Conservation (phyloP, 2,113 vertebrate genomes). For the Sceloporus tristichus region DNA sequence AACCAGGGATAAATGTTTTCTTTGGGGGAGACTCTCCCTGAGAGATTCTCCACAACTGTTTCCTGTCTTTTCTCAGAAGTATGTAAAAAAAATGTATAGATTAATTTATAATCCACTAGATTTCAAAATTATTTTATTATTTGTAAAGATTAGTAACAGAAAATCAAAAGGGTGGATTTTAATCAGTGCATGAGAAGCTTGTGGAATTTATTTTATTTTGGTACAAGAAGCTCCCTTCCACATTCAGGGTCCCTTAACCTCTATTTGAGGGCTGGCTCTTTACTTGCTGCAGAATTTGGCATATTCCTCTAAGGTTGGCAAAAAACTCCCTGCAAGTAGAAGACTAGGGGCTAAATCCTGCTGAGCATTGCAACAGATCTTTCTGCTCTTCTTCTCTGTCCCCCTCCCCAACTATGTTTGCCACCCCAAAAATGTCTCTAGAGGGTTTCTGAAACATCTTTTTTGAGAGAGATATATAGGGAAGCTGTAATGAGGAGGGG, state of each 20-base stretch:
- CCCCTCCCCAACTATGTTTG: too few relatives aligned
- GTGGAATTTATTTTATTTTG: background rate
- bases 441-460: too few relatives aligned
- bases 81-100: background rate
- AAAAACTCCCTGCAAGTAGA: too few relatives aligned
- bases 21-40: background rate
- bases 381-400: too few relatives aligned
- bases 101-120: background rate
- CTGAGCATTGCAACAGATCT: too few relatives aligned
- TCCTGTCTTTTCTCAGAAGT: background rate
- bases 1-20: background rate
- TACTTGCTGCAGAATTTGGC: background rate
- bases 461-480: too few relatives aligned
- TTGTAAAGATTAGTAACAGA: too few relatives aligned
- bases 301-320: too few relatives aligned
- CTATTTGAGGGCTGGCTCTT: background rate
- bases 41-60: background rate
- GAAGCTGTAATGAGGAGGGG: too few relatives aligned
- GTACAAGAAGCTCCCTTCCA: background rate
- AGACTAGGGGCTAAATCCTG: too few relatives aligned
- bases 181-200: background rate
- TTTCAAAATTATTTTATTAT: background rate
- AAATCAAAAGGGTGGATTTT: background rate
- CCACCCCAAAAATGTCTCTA: too few relatives aligned
- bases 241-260: background rate